These are phyloP conservation scores for Meandrina meandrites DNA, from an alignment of 92 coral and sea anemone genomes.

Conservation along the genomic window DNA sequence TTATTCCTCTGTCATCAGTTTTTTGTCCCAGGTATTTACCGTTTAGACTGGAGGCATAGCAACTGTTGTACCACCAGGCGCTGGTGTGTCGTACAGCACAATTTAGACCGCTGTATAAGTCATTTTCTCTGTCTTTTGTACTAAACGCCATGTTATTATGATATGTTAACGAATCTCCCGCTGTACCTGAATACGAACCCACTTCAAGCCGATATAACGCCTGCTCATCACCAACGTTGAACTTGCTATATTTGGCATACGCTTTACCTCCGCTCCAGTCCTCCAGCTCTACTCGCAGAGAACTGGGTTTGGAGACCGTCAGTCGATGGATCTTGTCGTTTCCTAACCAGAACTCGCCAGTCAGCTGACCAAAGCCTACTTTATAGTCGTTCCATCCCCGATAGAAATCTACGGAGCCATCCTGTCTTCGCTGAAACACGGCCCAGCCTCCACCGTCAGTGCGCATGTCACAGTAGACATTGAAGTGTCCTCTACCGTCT, in stretches of 20 bases:
- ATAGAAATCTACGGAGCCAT: slow-evolving; percentile 59
- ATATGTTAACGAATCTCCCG: slow-evolving; percentile 49
- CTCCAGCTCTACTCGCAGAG: slow-evolving; percentile 56
- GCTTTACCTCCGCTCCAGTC: slow-evolving; percentile 44
- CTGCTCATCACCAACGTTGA: slow-evolving; percentile 52
- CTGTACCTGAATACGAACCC: slow-evolving; percentile 57
- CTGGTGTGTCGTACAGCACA: slow-evolving; percentile 18
- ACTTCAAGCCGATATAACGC: slow-evolving; percentile 51
- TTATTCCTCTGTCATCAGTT: neutral
- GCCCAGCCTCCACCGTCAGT: slow-evolving; percentile 66
- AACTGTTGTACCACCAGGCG: slow-evolving; percentile 36
- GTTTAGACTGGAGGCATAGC: slow-evolving; percentile 8
- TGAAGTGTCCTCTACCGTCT: slow-evolving; percentile 56
- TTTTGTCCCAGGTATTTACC: slow-evolving; percentile 19
- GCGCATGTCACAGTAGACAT: slow-evolving; percentile 66
- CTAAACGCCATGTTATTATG: slow-evolving; percentile 5
- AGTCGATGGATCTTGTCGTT: slow-evolving; percentile 57
- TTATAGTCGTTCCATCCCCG: slow-evolving; percentile 51
- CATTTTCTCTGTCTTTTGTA: slow-evolving; percentile 34
- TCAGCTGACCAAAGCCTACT: slow-evolving; percentile 62
- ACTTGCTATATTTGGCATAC: slow-evolving; percentile 58
- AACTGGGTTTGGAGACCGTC: slow-evolving; percentile 38
- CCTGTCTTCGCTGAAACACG: slow-evolving; percentile 65
- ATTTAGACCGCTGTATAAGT: neutral
- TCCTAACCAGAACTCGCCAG: slow-evolving; percentile 60